Percentiles rank a stretch among this genome's conserved stretches.
These are phyloP conservation scores for Harpagifer antarcticus DNA, from an alignment of 2,797 vertebrate genomes.

Conservation along the genomic window DNA sequence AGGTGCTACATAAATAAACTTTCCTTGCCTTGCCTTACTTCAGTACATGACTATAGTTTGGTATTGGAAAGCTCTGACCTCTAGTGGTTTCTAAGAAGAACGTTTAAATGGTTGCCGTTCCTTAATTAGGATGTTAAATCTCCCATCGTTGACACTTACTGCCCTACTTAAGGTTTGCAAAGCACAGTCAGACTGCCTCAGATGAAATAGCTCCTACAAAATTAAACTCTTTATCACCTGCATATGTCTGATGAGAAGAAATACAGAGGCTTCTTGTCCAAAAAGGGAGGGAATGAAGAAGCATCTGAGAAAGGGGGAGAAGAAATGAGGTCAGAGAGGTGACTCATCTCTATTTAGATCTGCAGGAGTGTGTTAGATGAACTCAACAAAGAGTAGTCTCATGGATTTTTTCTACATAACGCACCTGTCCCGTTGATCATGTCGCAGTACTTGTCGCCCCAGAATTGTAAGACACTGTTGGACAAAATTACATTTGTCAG, in stretches of 20 bases:
- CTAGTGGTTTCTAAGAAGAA: constrained; percentile 62
- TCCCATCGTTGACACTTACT: neutral
- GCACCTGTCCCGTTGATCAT: constrained; percentile 96
- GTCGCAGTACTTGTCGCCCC: constrained; percentile 88
- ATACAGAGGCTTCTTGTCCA: constrained; percentile 85
- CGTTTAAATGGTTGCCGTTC: constrained; percentile 4
- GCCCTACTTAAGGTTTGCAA: neutral
- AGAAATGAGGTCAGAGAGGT: constrained; percentile 4
- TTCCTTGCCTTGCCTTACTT: too few species aligned
- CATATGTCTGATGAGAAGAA: constrained; percentile 97
- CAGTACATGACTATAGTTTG: neutral
- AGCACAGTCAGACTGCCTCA: neutral
- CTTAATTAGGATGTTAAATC: neutral
- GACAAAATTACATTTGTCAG: constrained; percentile 23
- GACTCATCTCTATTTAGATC: neutral
- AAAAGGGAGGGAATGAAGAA: constrained; percentile 91
- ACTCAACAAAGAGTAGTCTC: neutral
- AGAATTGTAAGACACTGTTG: constrained; percentile 81
- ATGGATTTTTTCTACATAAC: constrained; percentile 16
- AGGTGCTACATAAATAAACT: too few species aligned
- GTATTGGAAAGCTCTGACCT: constrained; percentile 62
- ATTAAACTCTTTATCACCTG: constrained; percentile 84
- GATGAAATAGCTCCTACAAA: neutral
- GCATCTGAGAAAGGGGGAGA: constrained; percentile 84
- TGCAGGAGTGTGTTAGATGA: neutral